These are phyloP conservation scores for Caiman crocodilus DNA, from an alignment of 2,797 vertebrate genomes.

Conservation along the genomic window DNA sequence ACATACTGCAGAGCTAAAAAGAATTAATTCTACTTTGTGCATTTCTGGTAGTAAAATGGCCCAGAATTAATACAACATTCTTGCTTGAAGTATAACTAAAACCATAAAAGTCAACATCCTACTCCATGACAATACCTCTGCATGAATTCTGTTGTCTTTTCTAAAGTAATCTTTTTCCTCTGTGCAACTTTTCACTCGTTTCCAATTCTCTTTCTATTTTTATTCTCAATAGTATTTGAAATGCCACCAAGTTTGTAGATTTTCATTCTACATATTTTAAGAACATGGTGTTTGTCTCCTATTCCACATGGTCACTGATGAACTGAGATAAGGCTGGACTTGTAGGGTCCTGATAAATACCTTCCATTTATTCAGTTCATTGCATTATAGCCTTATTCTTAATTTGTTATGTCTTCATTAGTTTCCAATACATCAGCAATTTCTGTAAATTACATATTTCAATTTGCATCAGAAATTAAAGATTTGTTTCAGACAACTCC, in stretches of 20 bases:
- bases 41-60: background rate
- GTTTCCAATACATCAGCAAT: background rate
- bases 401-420: background rate
- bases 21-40: background rate
- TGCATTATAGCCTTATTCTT: background rate
- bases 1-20: background rate
- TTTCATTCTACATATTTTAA: background rate
- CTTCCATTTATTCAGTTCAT: background rate
- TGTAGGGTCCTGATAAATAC: background rate
- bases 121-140: background rate
- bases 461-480: background rate
- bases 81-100: background rate
- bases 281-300: background rate
- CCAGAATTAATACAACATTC: background rate
- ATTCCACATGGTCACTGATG: background rate
- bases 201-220: background rate
- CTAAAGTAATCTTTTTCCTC: background rate
- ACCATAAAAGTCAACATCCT: background rate
- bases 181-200: background rate
- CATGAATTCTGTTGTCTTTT: background rate
- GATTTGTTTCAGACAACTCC: background rate
- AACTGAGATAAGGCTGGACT: background rate
- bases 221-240: background rate
- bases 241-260: background rate
- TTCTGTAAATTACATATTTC: background rate